A percentile compares a stretch with the other conserved stretches of the same genome.
Conservation (phyloP, 2,888 invertebrate genomes). For the Drosophila austrosaltans region DNA sequence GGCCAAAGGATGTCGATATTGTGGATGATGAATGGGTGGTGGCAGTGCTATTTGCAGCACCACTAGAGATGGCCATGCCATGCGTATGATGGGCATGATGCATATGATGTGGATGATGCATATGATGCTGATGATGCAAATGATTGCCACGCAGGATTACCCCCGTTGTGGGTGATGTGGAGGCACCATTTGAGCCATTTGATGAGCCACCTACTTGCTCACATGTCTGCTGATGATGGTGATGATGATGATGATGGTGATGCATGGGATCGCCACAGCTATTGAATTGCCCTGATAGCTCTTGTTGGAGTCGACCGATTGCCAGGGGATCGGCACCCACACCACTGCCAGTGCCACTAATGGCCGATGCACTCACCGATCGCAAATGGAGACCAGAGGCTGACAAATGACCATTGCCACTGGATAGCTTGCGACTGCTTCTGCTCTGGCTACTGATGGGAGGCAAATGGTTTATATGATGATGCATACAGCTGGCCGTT, state of each 20-base stretch:
- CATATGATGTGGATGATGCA: conserved; percentile 71
- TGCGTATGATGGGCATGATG: conserved; percentile 62
- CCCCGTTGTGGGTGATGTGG: conserved; percentile 15
- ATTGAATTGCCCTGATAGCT: conserved; percentile 76
- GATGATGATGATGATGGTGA: conserved; percentile 81
- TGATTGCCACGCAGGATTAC: conserved; percentile 57
- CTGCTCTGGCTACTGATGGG: conserved; percentile 71
- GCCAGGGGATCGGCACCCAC: conserved; percentile 60
- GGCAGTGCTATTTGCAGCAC: conserved; percentile 17
- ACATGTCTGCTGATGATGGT: conserved; percentile 71
- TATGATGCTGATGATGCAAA: conserved; percentile 65
- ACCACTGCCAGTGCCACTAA: conserved; percentile 65
- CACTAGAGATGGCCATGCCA: not conserved
- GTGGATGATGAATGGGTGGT: conserved; percentile 31
- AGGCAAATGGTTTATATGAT: conserved; percentile 57
- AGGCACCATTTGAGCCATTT: conserved; percentile 6
- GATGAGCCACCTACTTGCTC: conserved; percentile 9
- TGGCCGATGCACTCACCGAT: conserved; percentile 82
- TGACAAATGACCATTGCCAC: conserved; percentile 48
- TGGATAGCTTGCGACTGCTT: conserved; percentile 72
- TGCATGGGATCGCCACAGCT: conserved; percentile 81
- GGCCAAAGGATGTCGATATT: conserved; percentile 59
- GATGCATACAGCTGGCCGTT: conserved; percentile 51
- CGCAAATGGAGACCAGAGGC: conserved; percentile 69
- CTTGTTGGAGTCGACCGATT: conserved; percentile 67